Percentiles rank a stretch among this genome's conserved stretches.
Evolutionary conservation across 2,113 vertebrate genomes (phyloP).

Genomic region (Tenebrosternarchus preto): DNA sequence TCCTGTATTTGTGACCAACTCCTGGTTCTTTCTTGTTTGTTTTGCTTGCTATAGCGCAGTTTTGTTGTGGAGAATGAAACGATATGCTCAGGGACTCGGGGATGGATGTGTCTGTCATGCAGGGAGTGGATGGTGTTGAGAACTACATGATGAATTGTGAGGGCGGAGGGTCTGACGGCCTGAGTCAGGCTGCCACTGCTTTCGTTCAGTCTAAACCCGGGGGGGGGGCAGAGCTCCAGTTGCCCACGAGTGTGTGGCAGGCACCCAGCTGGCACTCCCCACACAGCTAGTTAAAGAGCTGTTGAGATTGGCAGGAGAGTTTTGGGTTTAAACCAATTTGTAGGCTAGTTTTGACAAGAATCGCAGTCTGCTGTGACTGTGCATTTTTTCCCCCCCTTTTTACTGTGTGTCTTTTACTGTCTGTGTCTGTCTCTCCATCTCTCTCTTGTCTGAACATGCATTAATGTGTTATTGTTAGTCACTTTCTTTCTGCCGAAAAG

Average conservation of each 20-base stretch:
- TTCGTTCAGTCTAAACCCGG: too few species aligned
- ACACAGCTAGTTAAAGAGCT: background rate
- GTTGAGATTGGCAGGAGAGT: conserved; percentile 26
- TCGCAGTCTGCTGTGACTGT: conserved; percentile 7
- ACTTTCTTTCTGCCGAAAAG: conserved; percentile 11
- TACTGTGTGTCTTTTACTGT: conserved; percentile 1
- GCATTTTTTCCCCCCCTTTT: conserved; percentile 8
- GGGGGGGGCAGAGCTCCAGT: too few species aligned
- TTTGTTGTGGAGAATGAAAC: conserved; percentile 14
- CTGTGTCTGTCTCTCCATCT: conserved; percentile 5
- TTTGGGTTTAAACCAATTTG: conserved; percentile 30
- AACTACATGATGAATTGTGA: background rate
- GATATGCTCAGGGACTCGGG: background rate
- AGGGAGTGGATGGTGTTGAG: background rate
- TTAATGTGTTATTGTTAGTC: conserved; percentile 16
- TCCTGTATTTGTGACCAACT: conserved; percentile 14
- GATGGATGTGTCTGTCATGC: background rate
- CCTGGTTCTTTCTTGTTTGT: conserved; percentile 3
- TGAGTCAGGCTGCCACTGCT: too few species aligned
- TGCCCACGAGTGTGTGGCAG: background rate
- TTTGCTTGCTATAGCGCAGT: background rate
- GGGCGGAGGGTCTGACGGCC: too few species aligned
- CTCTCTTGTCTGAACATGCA: conserved; percentile 40
- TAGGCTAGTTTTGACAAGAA: conserved; percentile 70
- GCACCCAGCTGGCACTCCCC: too few species aligned